Base-by-base conservation (phyloP, 2,888 invertebrate species). In the Timema podura region DNA sequence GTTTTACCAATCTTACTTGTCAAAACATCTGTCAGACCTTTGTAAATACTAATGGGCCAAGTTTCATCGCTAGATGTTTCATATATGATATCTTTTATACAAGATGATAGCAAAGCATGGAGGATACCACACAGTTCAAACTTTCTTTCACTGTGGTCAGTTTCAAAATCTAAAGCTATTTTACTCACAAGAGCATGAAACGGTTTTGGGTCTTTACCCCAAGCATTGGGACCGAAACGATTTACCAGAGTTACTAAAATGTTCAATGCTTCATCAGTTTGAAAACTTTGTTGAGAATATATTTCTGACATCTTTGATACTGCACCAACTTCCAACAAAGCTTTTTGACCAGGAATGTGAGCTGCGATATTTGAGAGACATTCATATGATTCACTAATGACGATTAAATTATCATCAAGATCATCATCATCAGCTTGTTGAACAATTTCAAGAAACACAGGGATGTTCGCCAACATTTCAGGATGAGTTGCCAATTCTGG, bases 41-140 rank as follows among this genome's bases (percentile, higher is more conserved):
- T 92, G 80, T 91, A 90, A 73, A 95, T 86, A 79, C 91, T 91
- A 73, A 85, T 84, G 0, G 92, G 91, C 95, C 95, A 95, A 15
- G 89, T 88, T 81, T 92, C 92, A 64, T 89, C 90, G 59, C 86
- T 81, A 5, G 89, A 84, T 9, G 88, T 86, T 46, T 87, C 86
- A 6, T 87, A 79, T 57, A 91, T 86, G 5, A 87, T 83, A 70
- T 87, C 85, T 76, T 87, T 87, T 48, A 91, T 88, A 76, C 92
- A 90, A 74, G 90, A 91, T 75, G 87, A 87, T 48, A 94, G 79
- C 46, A 95, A 83, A 3, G 91, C 88, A 77, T 91, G 88, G 59
- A 95, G 81, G 74, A 91, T 89, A n/a, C 88, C 85, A 77, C 94
- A 94, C 67, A 96, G 80, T 79, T 95, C 93, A 83, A 96, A 96